phyloP scores from a whole-genome alignment of 2,113 vertebrate species.

The Lanius ludovicianus region DNA sequence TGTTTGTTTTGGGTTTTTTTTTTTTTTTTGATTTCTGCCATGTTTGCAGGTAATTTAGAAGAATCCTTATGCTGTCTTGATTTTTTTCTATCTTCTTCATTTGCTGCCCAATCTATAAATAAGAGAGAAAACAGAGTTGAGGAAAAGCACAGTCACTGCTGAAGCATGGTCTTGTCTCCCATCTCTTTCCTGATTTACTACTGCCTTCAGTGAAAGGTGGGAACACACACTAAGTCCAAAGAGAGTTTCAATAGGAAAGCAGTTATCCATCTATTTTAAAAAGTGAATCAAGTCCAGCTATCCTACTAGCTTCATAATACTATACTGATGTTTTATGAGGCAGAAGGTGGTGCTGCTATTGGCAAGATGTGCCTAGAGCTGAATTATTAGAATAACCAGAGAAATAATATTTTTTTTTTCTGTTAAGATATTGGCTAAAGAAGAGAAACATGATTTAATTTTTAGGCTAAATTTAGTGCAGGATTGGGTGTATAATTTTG shows the following conservation, averaged over 20 bases:
- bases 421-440: neutral
- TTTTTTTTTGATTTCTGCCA: neutral
- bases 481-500: neutral
- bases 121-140: neutral
- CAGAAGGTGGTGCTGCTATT: neutral
- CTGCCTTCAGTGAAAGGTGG: neutral
- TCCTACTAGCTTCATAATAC: neutral
- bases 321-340: neutral
- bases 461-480: neutral
- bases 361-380: neutral
- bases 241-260: neutral
- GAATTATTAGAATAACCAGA: neutral
- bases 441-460: neutral
- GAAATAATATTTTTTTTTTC: neutral
- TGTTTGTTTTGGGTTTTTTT: neutral
- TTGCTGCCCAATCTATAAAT: neutral
- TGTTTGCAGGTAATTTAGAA: neutral
- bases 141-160: neutral
- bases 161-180: neutral
- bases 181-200: neutral
- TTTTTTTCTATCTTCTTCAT: neutral
- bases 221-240: neutral
- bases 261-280: neutral
- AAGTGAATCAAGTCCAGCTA: neutral
- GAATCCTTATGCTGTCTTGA: neutral